Evolutionary conservation across 2,888 invertebrate genomes (phyloP), one percentile per base, ranked within the genome.

Genomic region (Elmis aenea): DNA sequence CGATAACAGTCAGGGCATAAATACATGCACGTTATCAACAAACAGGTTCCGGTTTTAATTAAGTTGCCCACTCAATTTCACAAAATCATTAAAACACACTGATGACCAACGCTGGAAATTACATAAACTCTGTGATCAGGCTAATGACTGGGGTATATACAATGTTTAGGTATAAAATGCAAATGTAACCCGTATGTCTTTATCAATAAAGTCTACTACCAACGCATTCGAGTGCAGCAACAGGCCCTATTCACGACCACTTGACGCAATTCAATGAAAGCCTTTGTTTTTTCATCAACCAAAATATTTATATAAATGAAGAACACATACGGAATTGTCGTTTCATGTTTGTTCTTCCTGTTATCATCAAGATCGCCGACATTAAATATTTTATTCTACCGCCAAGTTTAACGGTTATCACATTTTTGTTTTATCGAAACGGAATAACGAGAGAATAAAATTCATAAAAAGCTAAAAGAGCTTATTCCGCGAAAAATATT

Each of bases 401-500:
- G 10, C n/a, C n/a, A 21, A 21, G 10, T 21, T 21, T 21, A 4
- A 21, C n/a, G 21, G 3, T 10, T 2, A 2, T n/a, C n/a, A 4
- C n/a, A 10, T 21, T 9, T 21, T 21, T 4, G 21, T 9, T 9
- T n/a, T 21, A 21, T 21, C 21, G 21, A 21, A 10, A 21, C 21
- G 21, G 10, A 21, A 21, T 10, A 21, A 21, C 3, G 10, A n/a
- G 3, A 10, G 10, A 21, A 3, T 18, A 18, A 18, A 3, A 3
- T 21, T 3, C n/a, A 3, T 25, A 25, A 25, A 9, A 12, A 25
- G 9, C 8, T 11, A 25, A 11, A 25, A 25, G 8, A 9, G 3
- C 25, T 25, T 25, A 8, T 9, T 8, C 10, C 21, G n/a, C 21
- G 21, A 21, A 21, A 36, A 32, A 25, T 39, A 29, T 37, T 27